These are phyloP conservation scores for Nomada lathburiana DNA, from an alignment of 2,888 invertebrate genomes.

Conservation along the genomic window DNA sequence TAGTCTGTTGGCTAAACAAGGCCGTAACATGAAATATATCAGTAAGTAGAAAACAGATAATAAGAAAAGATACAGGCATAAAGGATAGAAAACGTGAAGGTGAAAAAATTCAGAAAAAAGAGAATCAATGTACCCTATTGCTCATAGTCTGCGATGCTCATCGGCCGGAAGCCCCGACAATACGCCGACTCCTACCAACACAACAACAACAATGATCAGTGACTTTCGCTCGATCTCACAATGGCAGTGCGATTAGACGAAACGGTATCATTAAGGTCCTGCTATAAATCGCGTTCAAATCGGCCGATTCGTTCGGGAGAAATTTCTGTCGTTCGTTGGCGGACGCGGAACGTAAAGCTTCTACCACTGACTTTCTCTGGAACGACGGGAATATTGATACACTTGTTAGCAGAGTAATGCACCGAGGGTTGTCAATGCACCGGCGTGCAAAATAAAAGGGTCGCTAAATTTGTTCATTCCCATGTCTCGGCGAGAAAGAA, in stretches of 20 bases:
- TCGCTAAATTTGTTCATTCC: too few relatives aligned
- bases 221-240: conserved; percentile 47
- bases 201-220: conserved; percentile 79
- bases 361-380: not conserved
- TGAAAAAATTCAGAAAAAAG: conserved; percentile 71
- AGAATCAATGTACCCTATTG: conserved; percentile 83
- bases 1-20: conserved; percentile 45
- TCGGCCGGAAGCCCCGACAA: conserved; percentile 81
- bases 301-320: not conserved
- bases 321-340: not conserved
- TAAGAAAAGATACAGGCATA: conserved; percentile 55
- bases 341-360: too few relatives aligned
- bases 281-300: conserved; percentile 1
- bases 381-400: not conserved
- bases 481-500: too few relatives aligned
- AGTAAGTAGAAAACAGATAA: conserved; percentile 52
- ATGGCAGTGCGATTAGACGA: conserved; percentile 55
- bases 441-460: too few relatives aligned
- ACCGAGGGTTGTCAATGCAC: too few relatives aligned
- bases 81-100: conserved; percentile 45
- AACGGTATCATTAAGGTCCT: conserved; percentile 39
- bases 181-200: conserved; percentile 83
- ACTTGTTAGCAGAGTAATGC: too few relatives aligned
- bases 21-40: conserved; percentile 38
- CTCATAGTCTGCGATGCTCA: conserved; percentile 83